Conservation (phyloP, 1,140 invertebrate genomes). For the Colletes gigas region DNA sequence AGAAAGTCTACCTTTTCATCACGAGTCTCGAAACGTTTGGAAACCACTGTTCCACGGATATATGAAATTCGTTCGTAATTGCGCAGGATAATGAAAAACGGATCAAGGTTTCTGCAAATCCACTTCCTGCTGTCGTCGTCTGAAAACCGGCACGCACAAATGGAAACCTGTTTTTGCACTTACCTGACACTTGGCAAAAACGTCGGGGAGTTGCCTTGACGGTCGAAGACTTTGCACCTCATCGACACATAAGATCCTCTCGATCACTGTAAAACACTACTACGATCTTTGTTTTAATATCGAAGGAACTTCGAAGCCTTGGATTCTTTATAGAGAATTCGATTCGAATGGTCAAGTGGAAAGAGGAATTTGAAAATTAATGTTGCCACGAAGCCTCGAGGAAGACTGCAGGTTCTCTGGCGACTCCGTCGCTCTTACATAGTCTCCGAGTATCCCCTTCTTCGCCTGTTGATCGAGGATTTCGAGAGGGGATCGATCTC, state of each 20-base stretch:
- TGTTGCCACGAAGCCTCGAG: conserved; percentile 11
- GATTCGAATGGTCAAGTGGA: not conserved
- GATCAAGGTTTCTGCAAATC: no score
- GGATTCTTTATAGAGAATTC: not conserved
- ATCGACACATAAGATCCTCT: conserved; percentile 76
- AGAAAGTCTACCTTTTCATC: no score
- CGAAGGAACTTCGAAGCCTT: not conserved
- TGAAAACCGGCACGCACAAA: not conserved
- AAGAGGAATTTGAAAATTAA: not conserved
- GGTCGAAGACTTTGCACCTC: conserved; percentile 79
- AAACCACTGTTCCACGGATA: not conserved
- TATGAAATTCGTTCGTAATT: not conserved
- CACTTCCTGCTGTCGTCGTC: no score
- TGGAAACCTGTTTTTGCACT: conserved; percentile 49
- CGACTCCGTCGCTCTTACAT: conserved; percentile 63
- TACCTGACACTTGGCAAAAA: conserved; percentile 78
- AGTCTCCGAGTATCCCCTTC: conserved; percentile 56
- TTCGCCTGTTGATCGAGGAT: conserved; percentile 31
- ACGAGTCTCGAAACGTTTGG: not conserved
- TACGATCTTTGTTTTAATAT: not conserved
- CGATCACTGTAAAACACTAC: conserved; percentile 21
- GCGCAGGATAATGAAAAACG: not conserved
- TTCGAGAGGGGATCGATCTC: conserved; percentile 47
- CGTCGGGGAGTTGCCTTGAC: conserved; percentile 78
- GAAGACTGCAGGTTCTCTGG: conserved; percentile 61